A percentile compares a stretch with the other conserved stretches of the same genome.
phyloP scores from a whole-genome alignment of 2,888 invertebrate species.

The Apamea anceps region DNA sequence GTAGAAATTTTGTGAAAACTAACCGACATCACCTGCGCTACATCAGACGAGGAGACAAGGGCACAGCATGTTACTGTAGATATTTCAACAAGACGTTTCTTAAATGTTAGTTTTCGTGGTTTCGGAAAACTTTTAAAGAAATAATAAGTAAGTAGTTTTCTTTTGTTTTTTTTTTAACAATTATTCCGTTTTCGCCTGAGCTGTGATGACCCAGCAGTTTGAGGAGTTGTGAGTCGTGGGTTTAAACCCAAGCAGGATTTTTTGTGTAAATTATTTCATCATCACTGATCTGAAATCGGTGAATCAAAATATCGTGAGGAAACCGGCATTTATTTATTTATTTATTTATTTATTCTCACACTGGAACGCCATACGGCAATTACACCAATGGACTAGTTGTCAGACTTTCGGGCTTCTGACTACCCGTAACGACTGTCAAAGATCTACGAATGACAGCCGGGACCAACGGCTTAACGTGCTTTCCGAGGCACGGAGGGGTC shows the following conservation, averaged over 20 bases:
- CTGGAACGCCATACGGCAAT: too few relatives aligned
- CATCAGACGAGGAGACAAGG: conserved; percentile 57
- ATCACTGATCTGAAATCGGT: neutral
- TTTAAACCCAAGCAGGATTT: too few relatives aligned
- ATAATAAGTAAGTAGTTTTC: neutral
- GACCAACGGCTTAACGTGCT: too few relatives aligned
- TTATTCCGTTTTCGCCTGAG: neutral
- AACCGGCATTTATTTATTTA: neutral
- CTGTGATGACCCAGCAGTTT: neutral
- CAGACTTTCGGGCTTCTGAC: too few relatives aligned
- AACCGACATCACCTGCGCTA: conserved; percentile 61
- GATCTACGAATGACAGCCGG: too few relatives aligned
- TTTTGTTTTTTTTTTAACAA: neutral
- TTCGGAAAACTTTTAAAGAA: neutral
- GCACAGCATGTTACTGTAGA: conserved; percentile 31
- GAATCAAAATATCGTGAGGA: neutral
- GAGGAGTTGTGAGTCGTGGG: neutral
- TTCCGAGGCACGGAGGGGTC: too few relatives aligned
- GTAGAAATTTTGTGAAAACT: conserved; percentile 45
- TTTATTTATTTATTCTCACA: too few relatives aligned
- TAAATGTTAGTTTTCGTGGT: conserved; percentile 14
- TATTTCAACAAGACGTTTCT: conserved; percentile 34
- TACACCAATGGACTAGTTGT: too few relatives aligned
- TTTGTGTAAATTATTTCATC: neutral
- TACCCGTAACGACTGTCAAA: too few relatives aligned